Percentiles rank a stretch among this genome's conserved stretches.
These are phyloP conservation scores for Brachionichthys hirsutus DNA, from an alignment of 2,113 vertebrate species.

Conservation along the genomic window DNA sequence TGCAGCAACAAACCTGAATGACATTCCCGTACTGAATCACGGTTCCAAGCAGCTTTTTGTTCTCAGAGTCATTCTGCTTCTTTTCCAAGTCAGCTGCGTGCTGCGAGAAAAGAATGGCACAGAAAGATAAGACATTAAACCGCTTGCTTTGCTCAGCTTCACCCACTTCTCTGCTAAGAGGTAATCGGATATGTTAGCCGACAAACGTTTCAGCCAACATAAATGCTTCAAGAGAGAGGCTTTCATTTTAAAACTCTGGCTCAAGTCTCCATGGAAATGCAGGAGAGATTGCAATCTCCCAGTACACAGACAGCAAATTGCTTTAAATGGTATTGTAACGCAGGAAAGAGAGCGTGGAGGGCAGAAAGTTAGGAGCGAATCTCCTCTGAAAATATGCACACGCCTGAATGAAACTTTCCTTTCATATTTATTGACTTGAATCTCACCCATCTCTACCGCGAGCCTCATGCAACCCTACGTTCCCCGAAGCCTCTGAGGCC, in stretches of 20 bases:
- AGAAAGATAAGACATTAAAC: background rate
- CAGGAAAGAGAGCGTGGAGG: constrained; percentile 26
- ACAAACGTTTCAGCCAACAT: constrained; percentile 8
- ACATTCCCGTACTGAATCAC: constrained; percentile 96
- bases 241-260: constrained; percentile 21
- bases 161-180: background rate
- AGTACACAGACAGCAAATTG: constrained; percentile 44
- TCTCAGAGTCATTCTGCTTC: constrained; percentile 98
- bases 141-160: background rate
- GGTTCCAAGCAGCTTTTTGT: constrained; percentile 92
- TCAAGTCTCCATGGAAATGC: constrained; percentile 40
- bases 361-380: constrained; percentile 49
- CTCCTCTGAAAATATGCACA: constrained; percentile 20
- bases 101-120: constrained; percentile 66
- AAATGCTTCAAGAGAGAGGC: background rate
- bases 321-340: constrained; percentile 66
- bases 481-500: background rate
- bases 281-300: constrained; percentile 29
- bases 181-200: background rate
- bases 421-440: background rate
- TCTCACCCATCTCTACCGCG: background rate
- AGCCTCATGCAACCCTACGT: background rate
- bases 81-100: constrained; percentile 97
- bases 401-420: background rate
- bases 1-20: constrained; percentile 84